Evolutionary conservation across 1,140 invertebrate genomes (phyloP).

Genomic region (Oedothorax gibbosus): DNA sequence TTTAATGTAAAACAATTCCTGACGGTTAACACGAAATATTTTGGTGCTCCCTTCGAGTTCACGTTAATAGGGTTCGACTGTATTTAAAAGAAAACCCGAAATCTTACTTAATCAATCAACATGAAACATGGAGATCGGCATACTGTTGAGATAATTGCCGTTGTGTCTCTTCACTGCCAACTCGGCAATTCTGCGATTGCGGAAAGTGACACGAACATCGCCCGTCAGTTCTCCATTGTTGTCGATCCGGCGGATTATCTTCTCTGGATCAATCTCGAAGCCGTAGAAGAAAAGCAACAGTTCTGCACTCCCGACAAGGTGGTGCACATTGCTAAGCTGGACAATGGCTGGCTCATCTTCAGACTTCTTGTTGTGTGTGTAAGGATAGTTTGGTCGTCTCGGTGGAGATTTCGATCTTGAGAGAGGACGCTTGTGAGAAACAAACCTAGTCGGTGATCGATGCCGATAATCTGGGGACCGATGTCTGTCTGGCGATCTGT

Average conservation of each 20-base stretch:
- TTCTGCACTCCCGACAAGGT: neutral
- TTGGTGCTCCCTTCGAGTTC: too few relatives aligned
- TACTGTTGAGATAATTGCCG: constrained; percentile 1
- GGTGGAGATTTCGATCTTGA: too few relatives aligned
- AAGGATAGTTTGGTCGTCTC: too few relatives aligned
- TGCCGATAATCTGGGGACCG: too few relatives aligned
- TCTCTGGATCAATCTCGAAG: constrained; percentile 3
- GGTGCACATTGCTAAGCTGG: constrained; percentile 29
- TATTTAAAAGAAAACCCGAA: too few relatives aligned
- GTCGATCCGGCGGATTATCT: constrained; percentile 14
- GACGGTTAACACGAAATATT: too few relatives aligned
- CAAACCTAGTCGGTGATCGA: too few relatives aligned
- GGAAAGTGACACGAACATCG: constrained; percentile 42
- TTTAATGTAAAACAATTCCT: too few relatives aligned
- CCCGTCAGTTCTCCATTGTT: neutral
- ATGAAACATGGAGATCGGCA: constrained; percentile 25
- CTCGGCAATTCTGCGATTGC: constrained; percentile 8
- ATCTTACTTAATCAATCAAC: neutral
- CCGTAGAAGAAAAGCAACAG: constrained; percentile 22
- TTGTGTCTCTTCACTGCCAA: constrained; percentile 13
- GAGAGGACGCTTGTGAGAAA: too few relatives aligned
- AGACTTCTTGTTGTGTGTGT: too few relatives aligned
- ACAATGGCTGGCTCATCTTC: neutral
- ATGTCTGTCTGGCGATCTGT: too few relatives aligned
- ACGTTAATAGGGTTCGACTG: too few relatives aligned